Conservation (phyloP, 2,113 vertebrate species). For the Lonchura striata region DNA sequence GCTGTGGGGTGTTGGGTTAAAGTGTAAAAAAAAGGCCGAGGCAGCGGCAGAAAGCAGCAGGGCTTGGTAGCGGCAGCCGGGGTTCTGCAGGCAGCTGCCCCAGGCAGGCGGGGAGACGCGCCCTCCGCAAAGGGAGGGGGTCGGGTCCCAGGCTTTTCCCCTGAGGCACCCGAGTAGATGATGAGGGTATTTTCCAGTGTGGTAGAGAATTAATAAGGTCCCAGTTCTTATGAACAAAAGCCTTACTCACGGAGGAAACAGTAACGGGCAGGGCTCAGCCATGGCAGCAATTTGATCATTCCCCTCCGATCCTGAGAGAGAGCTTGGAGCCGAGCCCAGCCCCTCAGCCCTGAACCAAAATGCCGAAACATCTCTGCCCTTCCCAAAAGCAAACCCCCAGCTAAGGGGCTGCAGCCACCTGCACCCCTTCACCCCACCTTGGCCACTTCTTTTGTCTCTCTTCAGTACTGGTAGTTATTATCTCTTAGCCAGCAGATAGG, state of each 20-base stretch:
- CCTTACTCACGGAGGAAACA: fast-evolving
- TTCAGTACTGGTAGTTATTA: neutral
- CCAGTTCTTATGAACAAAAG: neutral
- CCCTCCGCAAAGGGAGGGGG: fast-evolving
- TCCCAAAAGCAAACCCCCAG: neutral
- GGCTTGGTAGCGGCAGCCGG: fast-evolving
- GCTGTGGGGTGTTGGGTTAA: neutral
- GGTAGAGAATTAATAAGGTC: neutral
- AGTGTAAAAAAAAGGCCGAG: neutral
- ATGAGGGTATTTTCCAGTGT: neutral
- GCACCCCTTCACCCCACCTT: no score
- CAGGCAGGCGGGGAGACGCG: fast-evolving
- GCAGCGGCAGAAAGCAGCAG: fast-evolving
- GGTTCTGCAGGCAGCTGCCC: no score
- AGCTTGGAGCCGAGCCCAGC: fast-evolving
- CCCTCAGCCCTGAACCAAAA: neutral
- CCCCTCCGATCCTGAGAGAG: fast-evolving
- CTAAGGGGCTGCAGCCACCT: neutral
- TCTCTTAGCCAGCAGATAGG: neutral
- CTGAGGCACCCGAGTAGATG: neutral
- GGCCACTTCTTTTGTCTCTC: neutral
- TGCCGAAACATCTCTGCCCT: fast-evolving
- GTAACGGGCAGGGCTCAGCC: fast-evolving
- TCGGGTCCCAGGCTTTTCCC: fast-evolving
- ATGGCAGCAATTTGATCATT: fast-evolving